A percentile compares a stretch with the other conserved stretches of the same genome.
Conservation (phyloP, 2,113 vertebrate species). For the Heterotis niloticus region DNA sequence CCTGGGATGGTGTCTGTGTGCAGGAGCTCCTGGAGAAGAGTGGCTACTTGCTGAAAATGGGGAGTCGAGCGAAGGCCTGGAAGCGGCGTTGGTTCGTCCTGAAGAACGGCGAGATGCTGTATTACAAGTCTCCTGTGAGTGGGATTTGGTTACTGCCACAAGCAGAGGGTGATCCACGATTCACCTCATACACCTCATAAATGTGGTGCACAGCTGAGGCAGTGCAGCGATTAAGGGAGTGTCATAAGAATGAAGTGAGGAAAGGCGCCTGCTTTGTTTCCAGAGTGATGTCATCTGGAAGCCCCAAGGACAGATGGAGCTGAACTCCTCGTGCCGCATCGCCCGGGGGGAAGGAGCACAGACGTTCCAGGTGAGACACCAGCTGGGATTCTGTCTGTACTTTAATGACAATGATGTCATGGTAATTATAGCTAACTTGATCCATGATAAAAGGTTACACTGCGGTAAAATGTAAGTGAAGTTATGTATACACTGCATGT, state of each 20-base stretch:
- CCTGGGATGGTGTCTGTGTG: not conserved
- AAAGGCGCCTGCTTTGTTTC: constrained; percentile 19
- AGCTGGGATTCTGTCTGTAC: not conserved
- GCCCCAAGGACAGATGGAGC: constrained; percentile 80
- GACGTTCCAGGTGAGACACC: constrained; percentile 73
- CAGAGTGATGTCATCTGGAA: constrained; percentile 84
- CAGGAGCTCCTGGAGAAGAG: constrained; percentile 82
- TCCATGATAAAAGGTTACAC: no score
- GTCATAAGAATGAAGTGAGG: no score
- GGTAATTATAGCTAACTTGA: no score
- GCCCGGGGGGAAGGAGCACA: constrained; percentile 78
- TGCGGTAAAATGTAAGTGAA: no score
- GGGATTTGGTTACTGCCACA: not conserved
- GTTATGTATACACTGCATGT: no score
- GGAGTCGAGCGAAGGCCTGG: constrained; percentile 79
- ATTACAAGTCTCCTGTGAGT: constrained; percentile 87
- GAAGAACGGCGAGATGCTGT: constrained; percentile 79
- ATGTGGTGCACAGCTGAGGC: no score
- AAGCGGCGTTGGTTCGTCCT: constrained; percentile 86
- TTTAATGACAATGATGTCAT: no score
- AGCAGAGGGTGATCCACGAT: not conserved
- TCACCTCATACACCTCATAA: not conserved
- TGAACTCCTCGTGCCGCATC: constrained; percentile 77
- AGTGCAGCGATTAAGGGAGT: no score
- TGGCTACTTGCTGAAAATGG: constrained; percentile 85